These are phyloP conservation scores for Fregetta grallaria DNA, from an alignment of 2,113 vertebrate genomes.

Conservation along the genomic window DNA sequence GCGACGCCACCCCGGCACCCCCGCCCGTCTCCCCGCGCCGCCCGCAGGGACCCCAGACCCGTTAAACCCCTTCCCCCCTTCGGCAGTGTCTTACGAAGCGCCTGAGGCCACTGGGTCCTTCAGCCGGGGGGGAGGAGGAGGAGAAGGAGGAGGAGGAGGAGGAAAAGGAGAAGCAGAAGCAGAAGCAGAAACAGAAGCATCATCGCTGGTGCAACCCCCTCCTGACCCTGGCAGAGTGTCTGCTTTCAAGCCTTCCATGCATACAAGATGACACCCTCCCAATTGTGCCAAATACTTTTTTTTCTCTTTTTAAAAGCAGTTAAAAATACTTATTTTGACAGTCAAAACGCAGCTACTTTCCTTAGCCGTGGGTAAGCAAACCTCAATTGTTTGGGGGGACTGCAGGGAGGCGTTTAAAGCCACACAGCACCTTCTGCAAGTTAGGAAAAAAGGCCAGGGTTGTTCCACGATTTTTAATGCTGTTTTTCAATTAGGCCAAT, in stretches of 20 bases:
- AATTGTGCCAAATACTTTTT: not conserved
- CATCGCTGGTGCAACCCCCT: not conserved
- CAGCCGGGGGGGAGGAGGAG: not conserved
- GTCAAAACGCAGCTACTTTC: not conserved
- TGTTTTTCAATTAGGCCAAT: not conserved
- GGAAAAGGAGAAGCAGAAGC: not conserved
- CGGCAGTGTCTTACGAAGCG: not conserved
- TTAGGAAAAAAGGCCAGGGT: not conserved
- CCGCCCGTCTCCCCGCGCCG: not conserved
- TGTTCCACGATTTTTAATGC: not conserved
- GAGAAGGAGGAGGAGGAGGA: not conserved
- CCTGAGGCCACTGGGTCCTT: not conserved
- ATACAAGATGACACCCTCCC: fast-evolving
- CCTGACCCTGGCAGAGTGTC: not conserved
- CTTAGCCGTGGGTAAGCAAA: not conserved
- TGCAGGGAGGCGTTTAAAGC: not conserved
- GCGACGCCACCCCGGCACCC: not conserved
- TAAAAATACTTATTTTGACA: not conserved
- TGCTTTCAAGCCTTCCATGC: not conserved
- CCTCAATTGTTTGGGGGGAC: not conserved
- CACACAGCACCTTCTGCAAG: not conserved
- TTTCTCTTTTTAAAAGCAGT: not conserved
- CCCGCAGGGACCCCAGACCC: not conserved
- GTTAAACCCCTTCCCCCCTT: not conserved
- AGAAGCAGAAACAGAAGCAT: not conserved